Evolutionary conservation across 2,888 invertebrate species (phyloP), one percentile per base, ranked within the genome.

Genomic region (Eupithecia insigniata): DNA sequence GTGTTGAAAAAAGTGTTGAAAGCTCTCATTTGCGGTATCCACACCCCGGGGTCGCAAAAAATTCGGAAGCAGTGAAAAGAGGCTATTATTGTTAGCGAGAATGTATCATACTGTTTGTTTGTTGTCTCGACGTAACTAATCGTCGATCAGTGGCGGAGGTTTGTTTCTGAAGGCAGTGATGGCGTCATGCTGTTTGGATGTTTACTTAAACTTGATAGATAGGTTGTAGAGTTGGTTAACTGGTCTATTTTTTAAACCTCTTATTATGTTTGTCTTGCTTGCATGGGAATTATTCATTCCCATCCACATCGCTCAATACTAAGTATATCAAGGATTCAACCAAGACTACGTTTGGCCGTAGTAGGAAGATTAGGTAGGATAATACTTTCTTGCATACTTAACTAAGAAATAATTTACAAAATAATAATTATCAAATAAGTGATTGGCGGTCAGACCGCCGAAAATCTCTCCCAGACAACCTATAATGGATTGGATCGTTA

Each of bases 31-130:
- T 83, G 85, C 75, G 86, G 87, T 82, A 67, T 80, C 69, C 71
- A 74, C 87, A 71, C 88, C 71, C 66, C 82, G 89, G 90, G 81
- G 75, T 83, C 83, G 81, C 80, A 85, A 90, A 89, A 89, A 89
- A 84, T 67, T 78, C 82, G 80, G 88, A 79, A 88, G 87, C 83
- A 51, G 78, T 85, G 88, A 85, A 85, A 86, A 84, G n/a, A 79
- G 88, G 36, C 36, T 82, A 86, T 87, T 85, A 81, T 83, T 83
- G 78, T 86, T 84, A 82, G 61, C 14, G 6, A 14, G 22, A 39
- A 36, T 34, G 64, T 64, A 64, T 28, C 58, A 6, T 16, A 30
- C 8, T 60, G 60, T 64, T 86, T 86, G 84, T 86, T 85, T 83
- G 79, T 60, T 64, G 62, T 36, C 36, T 73, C 71, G 70, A 82